Evolutionary conservation across 2,888 invertebrate genomes (phyloP).

Genomic region (Trachelus tabidus): DNA sequence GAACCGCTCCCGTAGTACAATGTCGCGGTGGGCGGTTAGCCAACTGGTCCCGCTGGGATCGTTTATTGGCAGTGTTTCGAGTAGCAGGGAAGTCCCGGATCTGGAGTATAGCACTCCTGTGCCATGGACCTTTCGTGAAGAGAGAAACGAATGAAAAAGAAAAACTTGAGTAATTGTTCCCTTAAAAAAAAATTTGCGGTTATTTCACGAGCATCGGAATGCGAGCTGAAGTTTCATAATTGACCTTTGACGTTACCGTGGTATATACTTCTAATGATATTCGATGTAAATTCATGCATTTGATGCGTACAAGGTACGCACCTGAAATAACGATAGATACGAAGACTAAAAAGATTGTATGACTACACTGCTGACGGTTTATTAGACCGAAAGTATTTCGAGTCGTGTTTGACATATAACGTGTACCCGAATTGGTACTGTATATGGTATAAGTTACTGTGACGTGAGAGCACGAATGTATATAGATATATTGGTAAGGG

Average conservation of each 20-base stretch:
- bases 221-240: not conserved
- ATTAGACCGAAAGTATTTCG: not conserved
- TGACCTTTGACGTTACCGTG: not conserved
- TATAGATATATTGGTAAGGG: not conserved
- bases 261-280: not conserved
- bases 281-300: not conserved
- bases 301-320: not conserved
- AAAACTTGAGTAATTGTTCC: not conserved
- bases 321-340: not conserved
- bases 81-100: constrained; percentile 28
- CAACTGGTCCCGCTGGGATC: constrained; percentile 60
- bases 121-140: not conserved
- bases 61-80: constrained; percentile 46
- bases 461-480: not conserved
- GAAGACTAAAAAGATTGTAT: not conserved
- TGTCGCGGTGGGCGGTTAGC: constrained; percentile 62
- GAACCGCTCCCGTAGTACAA: constrained; percentile 46
- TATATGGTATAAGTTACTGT: not conserved
- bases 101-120: not conserved
- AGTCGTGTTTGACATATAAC: no score
- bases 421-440: not conserved
- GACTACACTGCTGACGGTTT: not conserved
- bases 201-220: not conserved
- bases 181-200: not conserved
- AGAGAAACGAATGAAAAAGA: not conserved